These are phyloP conservation scores for Baryphthengus martii DNA, from an alignment of 2,113 vertebrate genomes.

Conservation along the genomic window DNA sequence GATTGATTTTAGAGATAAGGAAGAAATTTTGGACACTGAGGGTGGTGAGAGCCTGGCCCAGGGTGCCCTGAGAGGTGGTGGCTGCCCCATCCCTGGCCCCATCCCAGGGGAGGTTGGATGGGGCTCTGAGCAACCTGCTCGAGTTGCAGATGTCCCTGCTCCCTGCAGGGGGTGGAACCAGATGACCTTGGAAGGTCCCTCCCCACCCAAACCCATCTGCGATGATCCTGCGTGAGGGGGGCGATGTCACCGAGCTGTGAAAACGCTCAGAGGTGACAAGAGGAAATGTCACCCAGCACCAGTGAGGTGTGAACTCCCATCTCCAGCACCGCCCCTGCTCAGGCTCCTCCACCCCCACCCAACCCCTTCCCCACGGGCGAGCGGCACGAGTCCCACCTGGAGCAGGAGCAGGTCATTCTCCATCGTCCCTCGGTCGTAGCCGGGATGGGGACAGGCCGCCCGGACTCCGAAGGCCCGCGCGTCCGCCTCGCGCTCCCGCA, in stretches of 20 bases:
- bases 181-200: too few relatives aligned
- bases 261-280: background rate
- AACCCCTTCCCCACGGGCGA: background rate
- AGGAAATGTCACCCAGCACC: background rate
- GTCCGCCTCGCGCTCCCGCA: accelerated
- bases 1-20: too few relatives aligned
- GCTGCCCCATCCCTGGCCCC: too few relatives aligned
- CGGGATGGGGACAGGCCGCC: background rate
- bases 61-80: too few relatives aligned
- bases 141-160: too few relatives aligned
- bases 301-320: accelerated
- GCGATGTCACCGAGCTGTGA: background rate
- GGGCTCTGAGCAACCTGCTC: too few relatives aligned
- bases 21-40: too few relatives aligned
- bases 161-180: too few relatives aligned
- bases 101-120: too few relatives aligned
- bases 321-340: background rate
- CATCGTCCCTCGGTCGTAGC: accelerated
- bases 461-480: background rate
- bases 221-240: background rate
- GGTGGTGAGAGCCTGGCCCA: too few relatives aligned
- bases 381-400: background rate
- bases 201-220: too few relatives aligned
- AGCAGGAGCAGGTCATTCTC: conserved; percentile 36
- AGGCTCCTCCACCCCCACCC: background rate